Percentiles rank a stretch among this genome's conserved stretches.
Conservation (phyloP, 2,113 vertebrate species). For the Xenopus borealis region DNA sequence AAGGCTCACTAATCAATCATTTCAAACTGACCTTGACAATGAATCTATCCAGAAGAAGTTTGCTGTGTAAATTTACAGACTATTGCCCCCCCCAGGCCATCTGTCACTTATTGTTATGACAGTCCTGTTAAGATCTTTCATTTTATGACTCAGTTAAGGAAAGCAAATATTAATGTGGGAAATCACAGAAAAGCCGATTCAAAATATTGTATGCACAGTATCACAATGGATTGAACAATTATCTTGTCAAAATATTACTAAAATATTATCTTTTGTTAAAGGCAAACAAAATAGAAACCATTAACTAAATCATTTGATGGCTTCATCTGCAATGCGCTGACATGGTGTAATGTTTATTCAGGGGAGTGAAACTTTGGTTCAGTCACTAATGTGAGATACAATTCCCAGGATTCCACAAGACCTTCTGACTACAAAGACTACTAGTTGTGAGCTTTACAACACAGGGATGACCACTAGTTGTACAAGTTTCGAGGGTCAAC, state of each 20-base stretch:
- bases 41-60: constrained; percentile 68
- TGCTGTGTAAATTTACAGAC: constrained; percentile 63
- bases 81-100: constrained; percentile 58
- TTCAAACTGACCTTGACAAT: constrained; percentile 69
- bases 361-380: no score
- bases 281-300: neutral
- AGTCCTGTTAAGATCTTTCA: constrained; percentile 42
- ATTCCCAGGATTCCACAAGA: no score
- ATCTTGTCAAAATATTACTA: neutral
- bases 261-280: neutral
- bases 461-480: no score
- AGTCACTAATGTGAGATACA: no score
- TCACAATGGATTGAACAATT: neutral
- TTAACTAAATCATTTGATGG: no score
- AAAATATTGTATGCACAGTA: neutral
- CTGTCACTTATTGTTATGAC: constrained; percentile 50
- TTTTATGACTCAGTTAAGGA: constrained; percentile 35
- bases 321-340: no score
- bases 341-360: no score
- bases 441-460: no score
- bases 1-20: constrained; percentile 83
- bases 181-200: neutral
- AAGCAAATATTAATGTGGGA: constrained; percentile 14
- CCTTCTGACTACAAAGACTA: no score
- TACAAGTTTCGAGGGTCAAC: no score